A percentile compares a stretch with the other conserved stretches of the same genome.
phyloP scores from a whole-genome alignment of 2,113 vertebrate species.

The Mobula hypostoma region DNA sequence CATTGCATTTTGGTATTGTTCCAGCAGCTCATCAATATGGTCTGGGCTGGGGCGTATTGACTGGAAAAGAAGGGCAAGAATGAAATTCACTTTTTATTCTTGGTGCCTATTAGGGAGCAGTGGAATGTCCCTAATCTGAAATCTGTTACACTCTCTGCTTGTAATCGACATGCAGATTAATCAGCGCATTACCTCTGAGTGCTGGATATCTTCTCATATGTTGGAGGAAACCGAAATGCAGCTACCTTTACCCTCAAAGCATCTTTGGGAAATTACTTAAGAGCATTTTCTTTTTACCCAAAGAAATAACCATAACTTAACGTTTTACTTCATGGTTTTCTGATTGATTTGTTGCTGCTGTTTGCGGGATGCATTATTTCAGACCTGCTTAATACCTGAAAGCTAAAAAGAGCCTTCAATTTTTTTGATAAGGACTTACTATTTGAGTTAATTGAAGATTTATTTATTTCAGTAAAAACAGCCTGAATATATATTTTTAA shows the following conservation, averaged over 20 bases:
- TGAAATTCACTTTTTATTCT: constrained; percentile 71
- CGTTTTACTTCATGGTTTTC: background rate
- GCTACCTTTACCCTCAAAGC: background rate
- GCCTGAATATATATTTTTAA: background rate
- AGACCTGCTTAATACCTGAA: background rate
- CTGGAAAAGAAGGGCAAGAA: constrained; percentile 73
- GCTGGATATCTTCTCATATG: constrained; percentile 51
- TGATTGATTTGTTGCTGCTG: background rate
- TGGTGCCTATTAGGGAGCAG: constrained; percentile 79
- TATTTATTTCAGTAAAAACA: background rate
- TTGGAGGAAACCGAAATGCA: constrained; percentile 42
- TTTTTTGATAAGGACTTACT: background rate
- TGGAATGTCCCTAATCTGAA: constrained; percentile 77
- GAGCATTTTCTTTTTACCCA: background rate
- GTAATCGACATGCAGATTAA: constrained; percentile 73
- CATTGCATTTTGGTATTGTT: constrained; percentile 78
- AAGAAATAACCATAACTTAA: background rate
- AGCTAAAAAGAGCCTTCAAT: background rate
- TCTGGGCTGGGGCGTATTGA: constrained; percentile 68
- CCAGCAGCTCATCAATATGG: constrained; percentile 74
- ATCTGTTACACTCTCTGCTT: constrained; percentile 61
- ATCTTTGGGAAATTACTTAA: constrained; percentile 35
- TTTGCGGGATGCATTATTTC: background rate
- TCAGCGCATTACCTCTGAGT: constrained; percentile 49
- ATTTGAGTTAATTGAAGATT: background rate